These are phyloP conservation scores for Spilarctia lutea DNA, from an alignment of 2,888 invertebrate species.

Conservation along the genomic window DNA sequence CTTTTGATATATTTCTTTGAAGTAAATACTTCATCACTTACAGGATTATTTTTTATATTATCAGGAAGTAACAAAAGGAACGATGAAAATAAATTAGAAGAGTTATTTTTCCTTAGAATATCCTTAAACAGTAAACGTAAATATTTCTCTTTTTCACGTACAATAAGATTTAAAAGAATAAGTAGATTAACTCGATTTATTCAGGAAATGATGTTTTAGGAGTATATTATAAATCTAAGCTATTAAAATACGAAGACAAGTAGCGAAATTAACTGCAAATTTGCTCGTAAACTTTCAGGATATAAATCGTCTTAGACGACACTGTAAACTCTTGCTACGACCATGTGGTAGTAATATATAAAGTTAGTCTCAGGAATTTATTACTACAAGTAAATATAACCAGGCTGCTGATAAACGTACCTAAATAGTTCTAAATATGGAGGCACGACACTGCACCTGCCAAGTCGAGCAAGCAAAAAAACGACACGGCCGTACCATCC, in stretches of 20 bases:
- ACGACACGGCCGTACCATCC: too few relatives aligned
- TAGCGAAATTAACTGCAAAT: conserved; percentile 53
- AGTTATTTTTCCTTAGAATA: conserved; percentile 37
- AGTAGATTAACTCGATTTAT: conserved; percentile 50
- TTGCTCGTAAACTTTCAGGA: conserved; percentile 56
- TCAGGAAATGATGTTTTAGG: conserved; percentile 48
- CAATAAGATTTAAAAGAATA: conserved; percentile 21
- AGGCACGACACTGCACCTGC: too few relatives aligned
- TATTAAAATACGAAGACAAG: conserved; percentile 59
- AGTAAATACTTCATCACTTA: conserved; percentile 16
- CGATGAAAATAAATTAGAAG: conserved; percentile 22
- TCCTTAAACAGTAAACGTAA: conserved; percentile 31
- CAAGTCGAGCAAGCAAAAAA: too few relatives aligned
- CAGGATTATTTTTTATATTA: conserved; percentile 27
- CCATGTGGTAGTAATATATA: conserved; percentile 44
- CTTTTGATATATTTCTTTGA: conserved; percentile 19
- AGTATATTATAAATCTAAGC: conserved; percentile 55
- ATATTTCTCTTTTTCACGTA: conserved; percentile 22
- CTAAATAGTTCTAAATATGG: too few relatives aligned
- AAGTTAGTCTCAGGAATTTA: neutral
- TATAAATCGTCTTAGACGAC: conserved; percentile 61
- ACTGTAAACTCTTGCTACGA: conserved; percentile 57
- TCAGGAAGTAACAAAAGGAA: conserved; percentile 33
- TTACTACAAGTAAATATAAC: neutral
- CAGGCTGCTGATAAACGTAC: too few relatives aligned